Evolutionary conservation across 1,140 invertebrate species (phyloP).

Genomic region (Myzus persicae): DNA sequence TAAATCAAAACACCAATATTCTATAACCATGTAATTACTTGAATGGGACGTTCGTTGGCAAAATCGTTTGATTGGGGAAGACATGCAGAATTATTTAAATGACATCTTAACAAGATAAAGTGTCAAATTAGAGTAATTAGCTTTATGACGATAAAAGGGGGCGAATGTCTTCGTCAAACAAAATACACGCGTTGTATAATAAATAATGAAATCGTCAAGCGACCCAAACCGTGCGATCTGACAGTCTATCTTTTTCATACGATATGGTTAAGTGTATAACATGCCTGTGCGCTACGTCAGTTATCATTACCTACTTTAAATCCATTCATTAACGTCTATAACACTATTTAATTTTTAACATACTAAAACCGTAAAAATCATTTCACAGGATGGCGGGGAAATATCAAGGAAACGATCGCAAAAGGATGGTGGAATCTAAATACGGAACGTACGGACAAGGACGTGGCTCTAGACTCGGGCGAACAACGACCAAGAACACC

Average conservation of each 20-base stretch:
- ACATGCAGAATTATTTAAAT: background rate
- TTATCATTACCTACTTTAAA: background rate
- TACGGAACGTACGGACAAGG: conserved; percentile 38
- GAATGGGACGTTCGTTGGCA: background rate
- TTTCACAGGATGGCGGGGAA: conserved; percentile 53
- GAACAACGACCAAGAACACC: background rate
- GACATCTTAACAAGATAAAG: background rate
- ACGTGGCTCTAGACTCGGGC: conserved; percentile 11
- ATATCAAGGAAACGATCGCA: conserved; percentile 57
- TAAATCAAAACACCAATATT: background rate
- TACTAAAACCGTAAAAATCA: background rate
- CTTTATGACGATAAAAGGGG: background rate
- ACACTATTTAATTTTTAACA: background rate
- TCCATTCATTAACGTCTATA: background rate
- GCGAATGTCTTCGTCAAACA: background rate
- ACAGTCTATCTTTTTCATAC: background rate
- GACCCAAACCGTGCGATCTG: background rate
- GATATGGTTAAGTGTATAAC: background rate
- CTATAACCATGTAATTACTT: background rate
- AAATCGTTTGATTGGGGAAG: background rate
- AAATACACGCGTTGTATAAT: background rate
- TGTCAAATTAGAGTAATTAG: conserved; percentile 15
- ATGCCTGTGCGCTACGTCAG: background rate
- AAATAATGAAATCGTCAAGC: conserved; percentile 2
- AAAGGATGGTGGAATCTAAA: conserved; percentile 53